Base-by-base conservation (phyloP, 2,888 invertebrate genomes). In the Athrips mouffetella region DNA sequence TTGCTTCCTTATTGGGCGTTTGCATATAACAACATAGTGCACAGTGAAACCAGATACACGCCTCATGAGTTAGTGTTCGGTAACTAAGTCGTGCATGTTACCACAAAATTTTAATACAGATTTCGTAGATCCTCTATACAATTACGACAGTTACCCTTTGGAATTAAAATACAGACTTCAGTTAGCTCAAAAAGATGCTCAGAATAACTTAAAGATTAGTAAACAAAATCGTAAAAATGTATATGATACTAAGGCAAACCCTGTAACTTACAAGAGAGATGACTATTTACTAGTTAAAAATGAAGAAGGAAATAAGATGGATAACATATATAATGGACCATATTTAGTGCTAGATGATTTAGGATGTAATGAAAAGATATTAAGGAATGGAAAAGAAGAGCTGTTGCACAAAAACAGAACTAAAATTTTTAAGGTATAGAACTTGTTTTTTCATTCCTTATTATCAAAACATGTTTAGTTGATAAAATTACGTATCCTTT, bases 11-110 rank as follows among this genome's bases (percentile, higher is more conserved):
- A 45, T 47, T 57, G 56, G 56, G 47, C 48, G 47, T 56, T 57
- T 25, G 20, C 39, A 7, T 57, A 35, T 44, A 59, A 59, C 35
- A 59, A 31, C 13, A 50, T 52, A 3, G 55, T 57, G 2, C 58
- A 58, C 41, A 46, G 53, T 11, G 48, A 46, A 16, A 55, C 53
- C 2, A 46, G 50, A 27, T 57, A 45, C 15, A 54, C 56, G 2
- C 55, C 55, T 2, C 54, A 41, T 31, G 58, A 58, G 45, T 33
- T 58, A 7, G 53, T 55, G 2, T 55, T 54, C 33, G 58, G 55
- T n/a, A n/a, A n/a, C n/a, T 31, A 31, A 31, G 31, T 10, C 31
- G 6, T 31, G 31, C 13, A 3, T 7, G 13, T 6, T 31, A 13
- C 31, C 31, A 10, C 4, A 15, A 13, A 31, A 31, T 31, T n/a